A percentile compares a stretch with the other conserved stretches of the same genome.
Evolutionary conservation across 2,797 vertebrate genomes (phyloP).

Genomic region (Balearica regulorum): DNA sequence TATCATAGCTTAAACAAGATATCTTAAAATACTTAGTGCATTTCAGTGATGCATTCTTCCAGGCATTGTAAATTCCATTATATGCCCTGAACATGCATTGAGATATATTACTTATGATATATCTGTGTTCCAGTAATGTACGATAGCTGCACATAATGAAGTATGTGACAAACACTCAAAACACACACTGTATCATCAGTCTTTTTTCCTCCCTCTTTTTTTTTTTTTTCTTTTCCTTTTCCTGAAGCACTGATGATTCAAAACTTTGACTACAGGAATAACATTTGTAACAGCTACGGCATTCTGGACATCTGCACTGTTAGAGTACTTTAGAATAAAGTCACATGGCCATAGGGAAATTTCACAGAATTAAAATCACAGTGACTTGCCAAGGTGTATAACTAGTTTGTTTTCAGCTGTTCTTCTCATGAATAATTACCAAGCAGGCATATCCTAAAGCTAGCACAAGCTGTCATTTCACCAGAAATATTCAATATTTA

Average conservation of each 20-base stretch:
- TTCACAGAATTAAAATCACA: constrained; percentile 78
- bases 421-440: constrained; percentile 88
- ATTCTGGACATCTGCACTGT: constrained; percentile 78
- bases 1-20: constrained; percentile 31
- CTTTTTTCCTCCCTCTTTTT: not conserved
- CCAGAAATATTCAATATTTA: constrained; percentile 87
- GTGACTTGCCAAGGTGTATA: constrained; percentile 81
- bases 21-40: not conserved
- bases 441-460: constrained; percentile 83
- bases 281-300: constrained; percentile 65
- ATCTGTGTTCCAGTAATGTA: not conserved
- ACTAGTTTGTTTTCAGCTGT: constrained; percentile 87
- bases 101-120: constrained; percentile 11
- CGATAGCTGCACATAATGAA: constrained; percentile 31
- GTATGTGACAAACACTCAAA: constrained; percentile 42
- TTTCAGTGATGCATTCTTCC: not conserved
- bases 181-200: constrained; percentile 32
- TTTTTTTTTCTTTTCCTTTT: not conserved
- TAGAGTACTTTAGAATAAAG: constrained; percentile 73
- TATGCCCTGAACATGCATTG: not conserved
- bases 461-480: constrained; percentile 87
- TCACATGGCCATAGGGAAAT: constrained; percentile 81
- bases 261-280: constrained; percentile 70
- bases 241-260: constrained; percentile 58
- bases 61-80: not conserved